Conservation (phyloP, 2,797 vertebrate species). For the Leuciscus waleckii region DNA sequence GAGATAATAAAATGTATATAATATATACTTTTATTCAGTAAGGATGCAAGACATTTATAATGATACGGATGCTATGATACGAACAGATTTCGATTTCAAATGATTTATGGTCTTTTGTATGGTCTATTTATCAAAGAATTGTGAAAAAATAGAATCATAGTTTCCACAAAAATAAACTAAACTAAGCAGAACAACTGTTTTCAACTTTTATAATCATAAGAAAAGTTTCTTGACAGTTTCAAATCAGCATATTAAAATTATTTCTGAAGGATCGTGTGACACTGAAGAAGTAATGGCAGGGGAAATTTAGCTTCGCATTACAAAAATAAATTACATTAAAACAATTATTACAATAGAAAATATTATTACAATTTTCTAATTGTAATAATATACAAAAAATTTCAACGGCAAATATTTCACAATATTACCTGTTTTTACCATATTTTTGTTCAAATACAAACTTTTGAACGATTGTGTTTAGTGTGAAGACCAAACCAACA, state of each 20-base stretch:
- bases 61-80: not conserved
- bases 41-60: not conserved
- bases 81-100: not conserved
- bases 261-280: slow-evolving; percentile 1
- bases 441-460: no score
- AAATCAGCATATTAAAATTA: not conserved
- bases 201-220: not conserved
- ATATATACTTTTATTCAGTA: not conserved
- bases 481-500: not conserved
- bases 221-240: not conserved
- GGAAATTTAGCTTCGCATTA: not conserved
- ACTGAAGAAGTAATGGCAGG: not conserved
- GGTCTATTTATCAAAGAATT: not conserved
- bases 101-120: no score
- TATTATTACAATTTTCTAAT: no score
- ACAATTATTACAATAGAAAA: not conserved
- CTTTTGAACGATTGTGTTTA: no score
- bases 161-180: no score
- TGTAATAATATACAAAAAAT: not conserved
- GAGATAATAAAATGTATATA: not conserved
- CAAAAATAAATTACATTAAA: not conserved
- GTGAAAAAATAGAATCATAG: no score
- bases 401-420: no score
- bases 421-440: no score
- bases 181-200: not conserved